Base-by-base conservation (phyloP, 2,797 vertebrate genomes). In the Sebastolobus alascanus region DNA sequence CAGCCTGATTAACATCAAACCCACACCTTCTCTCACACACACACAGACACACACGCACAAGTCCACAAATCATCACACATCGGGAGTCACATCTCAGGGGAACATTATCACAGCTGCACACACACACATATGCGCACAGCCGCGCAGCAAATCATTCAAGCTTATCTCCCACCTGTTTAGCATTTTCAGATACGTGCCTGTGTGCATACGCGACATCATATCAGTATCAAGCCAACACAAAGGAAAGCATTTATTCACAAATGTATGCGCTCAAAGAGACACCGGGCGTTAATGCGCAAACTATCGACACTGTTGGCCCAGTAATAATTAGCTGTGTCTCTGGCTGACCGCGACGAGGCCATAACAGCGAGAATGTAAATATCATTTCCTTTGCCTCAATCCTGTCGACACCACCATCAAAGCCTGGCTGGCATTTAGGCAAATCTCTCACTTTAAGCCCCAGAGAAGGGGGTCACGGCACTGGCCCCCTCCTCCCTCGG, bases 161-260 rank as follows among this genome's bases (percentile, higher is more conserved):
- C 92, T 91, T 92, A 92, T 90, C 86, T 86, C 40, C 86, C 90
- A 93, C 90, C 90, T 94, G 92, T 92, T 93, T 89, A 86, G 90
- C 87, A 87, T 93, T 91, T 90, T 77, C 75, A 76, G 77, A 84
- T 79, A 78, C 3, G 35, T 29, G 68, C 54, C 73, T 54, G 58
- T 71, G 75, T 68, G 77, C 77, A n/a, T 50, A 50, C 29, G 78
- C 43, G 12, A 82, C 85, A 77, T 76, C 58, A 52, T 83, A 87
- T 89, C 85, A 63, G 80, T 13, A 68, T 75, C 77, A 75, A 76
- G 74, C 20, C 61, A 56, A 78, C 80, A 91, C 89, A 91, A 90
- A 88, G 79, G 76, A 59, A 70, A 68, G 6, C n/a, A 18, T 76
- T 60, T 71, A 82, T 74, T 88, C 43, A 35, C 33, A 65, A 73